Percentiles rank a stretch among this genome's conserved stretches.
Evolutionary conservation across 2,888 invertebrate species (phyloP).

Genomic region (Spicauda simplicius): DNA sequence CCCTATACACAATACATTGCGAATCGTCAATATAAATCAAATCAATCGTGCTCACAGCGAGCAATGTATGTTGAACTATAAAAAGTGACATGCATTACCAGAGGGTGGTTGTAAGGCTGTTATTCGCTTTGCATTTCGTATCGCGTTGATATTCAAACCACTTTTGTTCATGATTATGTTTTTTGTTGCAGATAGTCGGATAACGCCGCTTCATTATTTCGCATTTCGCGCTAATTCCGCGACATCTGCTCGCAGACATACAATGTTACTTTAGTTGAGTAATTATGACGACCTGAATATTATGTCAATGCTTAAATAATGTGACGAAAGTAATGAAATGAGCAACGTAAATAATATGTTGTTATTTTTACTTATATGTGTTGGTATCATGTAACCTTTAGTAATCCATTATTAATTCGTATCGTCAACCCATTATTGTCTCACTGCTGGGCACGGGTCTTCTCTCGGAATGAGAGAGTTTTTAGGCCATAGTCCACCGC

Average conservation of each 20-base stretch:
- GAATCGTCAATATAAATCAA: constrained; percentile 15
- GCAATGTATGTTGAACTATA: constrained; percentile 51
- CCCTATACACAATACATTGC: constrained; percentile 22
- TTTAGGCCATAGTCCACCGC: too few relatives aligned
- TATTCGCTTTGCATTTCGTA: constrained; percentile 67
- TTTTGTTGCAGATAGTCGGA: constrained; percentile 57
- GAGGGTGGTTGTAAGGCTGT: constrained; percentile 62
- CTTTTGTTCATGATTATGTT: constrained; percentile 69
- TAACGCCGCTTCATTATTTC: constrained; percentile 49
- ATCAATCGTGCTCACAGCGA: constrained; percentile 28
- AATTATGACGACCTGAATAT: not conserved
- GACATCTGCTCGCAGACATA: constrained; percentile 32
- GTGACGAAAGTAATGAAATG: not conserved
- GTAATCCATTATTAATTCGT: too few relatives aligned
- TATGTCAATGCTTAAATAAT: constrained; percentile 3
- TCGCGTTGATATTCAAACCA: constrained; percentile 76
- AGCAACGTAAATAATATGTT: not conserved
- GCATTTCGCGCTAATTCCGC: constrained; percentile 40
- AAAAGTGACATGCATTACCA: constrained; percentile 40
- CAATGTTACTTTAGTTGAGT: constrained; percentile 9
- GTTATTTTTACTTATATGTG: not conserved
- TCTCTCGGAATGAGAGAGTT: too few relatives aligned
- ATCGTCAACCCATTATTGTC: too few relatives aligned
- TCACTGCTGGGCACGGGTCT: too few relatives aligned
- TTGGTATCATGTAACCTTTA: not conserved